Conservation (phyloP, 2,797 vertebrate species). For the Ara ararauna region DNA sequence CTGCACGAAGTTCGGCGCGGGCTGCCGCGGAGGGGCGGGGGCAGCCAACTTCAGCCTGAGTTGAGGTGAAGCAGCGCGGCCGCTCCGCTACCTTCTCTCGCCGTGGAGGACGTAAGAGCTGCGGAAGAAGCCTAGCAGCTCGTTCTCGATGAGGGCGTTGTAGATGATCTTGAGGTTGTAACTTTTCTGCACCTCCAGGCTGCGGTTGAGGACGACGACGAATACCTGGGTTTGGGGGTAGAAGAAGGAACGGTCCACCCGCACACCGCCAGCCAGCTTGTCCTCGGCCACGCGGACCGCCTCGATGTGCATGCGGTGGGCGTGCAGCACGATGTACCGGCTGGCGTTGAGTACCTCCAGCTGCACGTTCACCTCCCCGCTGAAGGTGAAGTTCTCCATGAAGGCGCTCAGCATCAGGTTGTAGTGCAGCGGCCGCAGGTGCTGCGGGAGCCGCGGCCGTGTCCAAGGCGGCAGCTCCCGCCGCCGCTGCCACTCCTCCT, state of each 20-base stretch:
- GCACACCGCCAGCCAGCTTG: conserved; percentile 83
- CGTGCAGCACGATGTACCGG: conserved; percentile 90
- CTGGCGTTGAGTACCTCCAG: conserved; percentile 90
- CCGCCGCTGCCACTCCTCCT: conserved; percentile 67
- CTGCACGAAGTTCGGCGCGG: background rate
- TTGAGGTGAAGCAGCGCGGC: background rate
- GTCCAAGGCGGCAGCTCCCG: conserved; percentile 83
- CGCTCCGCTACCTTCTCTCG: conserved; percentile 86
- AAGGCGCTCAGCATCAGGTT: conserved; percentile 89
- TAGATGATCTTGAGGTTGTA: conserved; percentile 93
- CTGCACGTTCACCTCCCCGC: conserved; percentile 92
- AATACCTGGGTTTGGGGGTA: conserved; percentile 89
- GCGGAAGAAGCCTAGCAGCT: conserved; percentile 94
- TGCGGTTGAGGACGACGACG: conserved; percentile 90
- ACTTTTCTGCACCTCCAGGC: conserved; percentile 86
- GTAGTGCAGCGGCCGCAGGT: conserved; percentile 91
- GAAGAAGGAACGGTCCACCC: conserved; percentile 87
- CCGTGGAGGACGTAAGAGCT: conserved; percentile 91
- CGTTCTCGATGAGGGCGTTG: conserved; percentile 90
- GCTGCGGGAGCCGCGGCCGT: conserved; percentile 83
- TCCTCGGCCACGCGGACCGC: conserved; percentile 84
- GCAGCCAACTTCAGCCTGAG: background rate
- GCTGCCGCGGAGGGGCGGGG: background rate
- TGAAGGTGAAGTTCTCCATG: conserved; percentile 98
- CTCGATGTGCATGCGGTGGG: conserved; percentile 87